Evolutionary conservation across 2,888 invertebrate genomes (phyloP).

Genomic region (Seira sanloemensis): DNA sequence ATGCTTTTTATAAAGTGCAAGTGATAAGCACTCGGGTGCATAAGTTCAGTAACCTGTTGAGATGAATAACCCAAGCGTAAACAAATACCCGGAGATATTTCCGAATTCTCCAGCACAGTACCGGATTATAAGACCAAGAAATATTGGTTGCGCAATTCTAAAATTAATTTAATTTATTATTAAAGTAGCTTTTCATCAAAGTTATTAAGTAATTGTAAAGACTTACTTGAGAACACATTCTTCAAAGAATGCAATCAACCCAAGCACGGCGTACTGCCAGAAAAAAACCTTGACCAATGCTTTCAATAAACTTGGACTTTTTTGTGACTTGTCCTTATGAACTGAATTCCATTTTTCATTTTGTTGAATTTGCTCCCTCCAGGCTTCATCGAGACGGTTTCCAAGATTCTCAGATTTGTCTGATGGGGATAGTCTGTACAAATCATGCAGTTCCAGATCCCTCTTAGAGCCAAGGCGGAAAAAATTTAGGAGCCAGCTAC

Average conservation of each 20-base stretch:
- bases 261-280: slow-evolving; percentile 49
- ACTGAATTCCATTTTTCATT: slow-evolving; percentile 45
- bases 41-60: no score
- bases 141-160: slow-evolving; percentile 72
- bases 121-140: slow-evolving; percentile 69
- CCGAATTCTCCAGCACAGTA: slow-evolving; percentile 67
- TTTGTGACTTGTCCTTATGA: slow-evolving; percentile 9
- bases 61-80: no score
- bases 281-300: slow-evolving; percentile 63
- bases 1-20: no score
- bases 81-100: no score
- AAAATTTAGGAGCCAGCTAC: slow-evolving; percentile 86
- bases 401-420: slow-evolving; percentile 84
- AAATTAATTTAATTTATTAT: no score
- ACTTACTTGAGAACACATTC: slow-evolving; percentile 67
- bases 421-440: slow-evolving; percentile 82
- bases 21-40: no score
- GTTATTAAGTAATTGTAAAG: no score
- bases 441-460: slow-evolving; percentile 84
- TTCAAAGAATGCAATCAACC: slow-evolving; percentile 60
- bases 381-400: slow-evolving; percentile 78
- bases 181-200: no score
- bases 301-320: slow-evolving; percentile 45
- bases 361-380: slow-evolving; percentile 49
- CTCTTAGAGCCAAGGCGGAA: slow-evolving; percentile 86